Evolutionary conservation across 2,888 invertebrate species (phyloP), one percentile per base, ranked within the genome.

Genomic region (Rhagium mordax): DNA sequence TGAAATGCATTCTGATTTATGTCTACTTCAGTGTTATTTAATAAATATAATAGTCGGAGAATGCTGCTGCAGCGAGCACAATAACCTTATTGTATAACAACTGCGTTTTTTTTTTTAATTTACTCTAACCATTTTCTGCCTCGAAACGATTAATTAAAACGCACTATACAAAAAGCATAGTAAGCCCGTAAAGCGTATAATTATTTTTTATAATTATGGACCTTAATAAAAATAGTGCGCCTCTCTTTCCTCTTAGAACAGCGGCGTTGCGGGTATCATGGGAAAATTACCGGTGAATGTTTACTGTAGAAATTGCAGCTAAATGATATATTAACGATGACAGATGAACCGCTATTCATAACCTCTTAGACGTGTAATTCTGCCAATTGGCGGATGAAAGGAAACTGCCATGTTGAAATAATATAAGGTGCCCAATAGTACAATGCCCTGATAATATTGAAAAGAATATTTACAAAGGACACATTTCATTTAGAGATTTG

Each of bases 271-370:
- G 24, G 24, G 6, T 24, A 24, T 24, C 24, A 24, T 3, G 24
- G 6, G 24, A 24, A 24, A 51, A 16, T 16, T 51, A 15, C 51
- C 51, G 16, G 3, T 51, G 24, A n/a, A 15, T 16, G 16, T n/a
- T 16, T 16, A 16, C 18, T 18, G 51, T 51, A 51, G 8, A 51
- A 51, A 51, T 51, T 51, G 2, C 51, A 16, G 15, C 18, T 51
- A 51, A 51, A 51, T 51, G 51, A 51, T 51, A 51, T 51, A 51
- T 51, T 51, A 51, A 51, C 51, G 16, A 51, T 51, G 16, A 51
- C 51, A 51, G 51, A 16, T 4, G 51, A 16, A 15, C 18, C 7
- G 16, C 51, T 16, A 51, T 51, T 51, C 51, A 16, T 8, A 15
- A n/a, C 16, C 24, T 8, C 16, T 51, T 51, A 51, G 16, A 51